phyloP scores from a whole-genome alignment of 2,888 invertebrate genomes.

The Nemotelus nigrinus region DNA sequence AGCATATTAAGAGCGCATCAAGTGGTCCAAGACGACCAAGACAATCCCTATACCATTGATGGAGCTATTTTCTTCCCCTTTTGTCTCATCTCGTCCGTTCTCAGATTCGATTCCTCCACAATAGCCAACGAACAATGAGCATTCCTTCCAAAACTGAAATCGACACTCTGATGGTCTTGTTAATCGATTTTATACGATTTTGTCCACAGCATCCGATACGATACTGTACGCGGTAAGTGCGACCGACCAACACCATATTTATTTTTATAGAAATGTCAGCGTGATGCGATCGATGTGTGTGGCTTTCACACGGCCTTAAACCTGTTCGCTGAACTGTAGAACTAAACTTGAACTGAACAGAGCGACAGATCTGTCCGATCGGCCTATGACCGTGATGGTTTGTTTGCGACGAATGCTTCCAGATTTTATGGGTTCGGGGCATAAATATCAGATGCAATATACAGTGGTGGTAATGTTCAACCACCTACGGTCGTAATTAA shows the following conservation, averaged over 20 bases:
- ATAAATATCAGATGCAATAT: slow-evolving; percentile 36
- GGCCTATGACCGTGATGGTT: neutral
- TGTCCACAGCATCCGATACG: slow-evolving; percentile 8
- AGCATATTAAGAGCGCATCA: slow-evolving; percentile 12
- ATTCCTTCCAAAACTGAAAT: neutral
- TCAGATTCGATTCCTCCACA: neutral
- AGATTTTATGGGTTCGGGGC: slow-evolving; percentile 30
- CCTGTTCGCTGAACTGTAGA: slow-evolving; percentile 11
- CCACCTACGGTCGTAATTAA: slow-evolving; percentile 41
- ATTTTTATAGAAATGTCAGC: slow-evolving; percentile 7
- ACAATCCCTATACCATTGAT: slow-evolving; percentile 1
- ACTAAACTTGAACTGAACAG: neutral
- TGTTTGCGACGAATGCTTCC: slow-evolving; percentile 17
- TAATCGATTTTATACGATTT: slow-evolving; percentile 30
- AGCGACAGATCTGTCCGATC: neutral
- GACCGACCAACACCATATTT: neutral
- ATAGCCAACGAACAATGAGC: neutral
- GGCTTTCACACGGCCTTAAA: slow-evolving; percentile 38
- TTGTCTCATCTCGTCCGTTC: neutral
- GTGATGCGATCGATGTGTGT: slow-evolving; percentile 30
- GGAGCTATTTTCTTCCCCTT: neutral
- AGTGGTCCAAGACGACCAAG: neutral
- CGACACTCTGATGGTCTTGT: slow-evolving; percentile 10
- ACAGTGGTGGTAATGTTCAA: slow-evolving; percentile 40
- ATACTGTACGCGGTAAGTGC: neutral